Base-by-base conservation (phyloP, 2,888 invertebrate species). In the Seladonia tumulorum region DNA sequence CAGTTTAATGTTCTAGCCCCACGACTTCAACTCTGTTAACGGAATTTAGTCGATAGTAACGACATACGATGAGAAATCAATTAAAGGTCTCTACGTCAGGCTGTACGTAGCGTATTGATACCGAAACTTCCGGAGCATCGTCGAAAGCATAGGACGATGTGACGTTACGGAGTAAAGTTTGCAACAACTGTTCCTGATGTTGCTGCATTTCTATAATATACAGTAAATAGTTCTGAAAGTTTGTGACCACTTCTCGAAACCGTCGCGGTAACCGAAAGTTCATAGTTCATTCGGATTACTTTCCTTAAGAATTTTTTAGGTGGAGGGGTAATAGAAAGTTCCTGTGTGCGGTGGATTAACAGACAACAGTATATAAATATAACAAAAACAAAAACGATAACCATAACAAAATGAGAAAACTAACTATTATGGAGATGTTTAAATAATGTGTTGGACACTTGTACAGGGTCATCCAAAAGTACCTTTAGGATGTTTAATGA, bases 111-210 rank as follows among this genome's bases (percentile, higher is more conserved):
- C 53, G 70, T 73, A 66, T 79, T 49, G 72, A 73, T 68, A 68
- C 49, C 71, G 16, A 53, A 85, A 79, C 81, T 78, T 66, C 35
- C 8, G 53, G 16, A 81, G 42, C 49, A 49, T 68, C 16, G 49
- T 18, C 35, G 76, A 74, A 73, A 68, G 73, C 45, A 16, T 18
- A 45, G 77, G 16, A n/a, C 60, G 70, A 74, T 45, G 35, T 25
- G 74, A 57, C 72, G 76, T 73, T 45, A 72, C 68, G 22, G n/a
- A 77, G 35, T n/a, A 73, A 84, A 88, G 81, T 88, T 87, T 22
- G 49, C 53, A 68, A 39, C 72, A 79, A 84, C 82, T 84, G 66
- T 72, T 66, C 53, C 66, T 45, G 81, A 76, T 78, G 66, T 82
- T 66, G 72, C 47, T 25, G 75, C 53, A 1, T 83, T 83, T 70